Percentiles rank a stretch among this genome's conserved stretches.
Evolutionary conservation across 1,140 invertebrate genomes (phyloP).

Genomic region (Cheumatopsyche charites): DNA sequence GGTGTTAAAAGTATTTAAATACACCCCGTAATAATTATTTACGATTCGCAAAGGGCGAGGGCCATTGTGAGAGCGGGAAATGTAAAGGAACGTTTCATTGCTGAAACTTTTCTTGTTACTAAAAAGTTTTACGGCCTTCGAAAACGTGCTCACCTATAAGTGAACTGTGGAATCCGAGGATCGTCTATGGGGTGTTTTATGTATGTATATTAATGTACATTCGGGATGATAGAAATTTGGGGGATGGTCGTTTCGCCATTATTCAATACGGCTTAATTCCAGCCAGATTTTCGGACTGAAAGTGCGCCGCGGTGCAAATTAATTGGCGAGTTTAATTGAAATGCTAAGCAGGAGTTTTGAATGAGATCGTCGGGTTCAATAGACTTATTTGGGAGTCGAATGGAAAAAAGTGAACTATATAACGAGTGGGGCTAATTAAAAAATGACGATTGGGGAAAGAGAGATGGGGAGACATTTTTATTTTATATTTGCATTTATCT

Average conservation of each 20-base stretch:
- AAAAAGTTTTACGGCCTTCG: conserved; percentile 35
- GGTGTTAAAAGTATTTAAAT: background rate
- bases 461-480: background rate
- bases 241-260: conserved; percentile 21
- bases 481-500: too few relatives aligned
- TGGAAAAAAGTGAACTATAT: too few relatives aligned
- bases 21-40: conserved; percentile 36
- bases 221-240: conserved; percentile 26
- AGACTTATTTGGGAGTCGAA: background rate
- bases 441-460: too few relatives aligned
- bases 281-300: conserved; percentile 1
- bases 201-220: background rate
- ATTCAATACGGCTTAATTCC: conserved; percentile 29
- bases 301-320: background rate
- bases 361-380: background rate
- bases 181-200: too few relatives aligned
- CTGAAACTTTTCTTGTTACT: conserved; percentile 47
- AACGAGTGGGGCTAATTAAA: too few relatives aligned
- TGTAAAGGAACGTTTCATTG: conserved; percentile 48
- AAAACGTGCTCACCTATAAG: conserved; percentile 1
- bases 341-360: background rate
- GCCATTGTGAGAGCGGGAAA: conserved; percentile 35
- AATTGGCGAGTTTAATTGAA: conserved; percentile 27
- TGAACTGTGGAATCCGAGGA: background rate
- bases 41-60: conserved; percentile 29